Base-by-base conservation (phyloP, 2,797 vertebrate genomes). In the Lithobates sylvaticus region DNA sequence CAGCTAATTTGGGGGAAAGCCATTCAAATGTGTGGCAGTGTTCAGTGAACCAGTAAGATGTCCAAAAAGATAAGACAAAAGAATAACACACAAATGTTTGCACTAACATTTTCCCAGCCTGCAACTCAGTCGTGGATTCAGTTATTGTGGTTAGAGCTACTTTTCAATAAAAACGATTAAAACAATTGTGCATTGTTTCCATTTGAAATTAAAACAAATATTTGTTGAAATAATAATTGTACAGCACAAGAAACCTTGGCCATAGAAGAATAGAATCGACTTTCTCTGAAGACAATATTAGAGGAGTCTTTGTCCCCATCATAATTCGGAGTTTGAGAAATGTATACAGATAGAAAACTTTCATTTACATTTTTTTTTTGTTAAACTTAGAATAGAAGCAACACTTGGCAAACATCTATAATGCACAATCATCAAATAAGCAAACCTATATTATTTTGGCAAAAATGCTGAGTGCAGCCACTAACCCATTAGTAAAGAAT, bases 161-260 rank as follows among this genome's bases (percentile, higher is more conserved):
- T 76, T 86, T 71, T 86, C 65, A 75, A 47, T 47, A 80, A 21
- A 80, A 54, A 69, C 42, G 73, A 80, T 69, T 32, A 64, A 81
- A 76, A 70, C 78, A 86, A 86, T 69, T 67, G 29, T 61, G 64
- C 61, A 81, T 81, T 86, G 84, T 86, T 75, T 86, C 23, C 18
- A 54, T 47, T 34, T 27, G 65, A 70, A 70, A 81, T 76, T 76
- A 69, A 86, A 81, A 81, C 61, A 86, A 86, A 86, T 86, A 86
- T 86, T 76, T 81, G 44, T 75, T 81, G 39, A 76, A 86, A 76
- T 81, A 86, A 86, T 76, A 86, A 39, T 86, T 65, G 64, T 69
- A 58, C 34, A 78, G 72, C 29, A 81, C 16, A 86, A 76, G 27
- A 68, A 79, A 75, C 75, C 32, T 76, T 86, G 78, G 71, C 84